phyloP scores from a whole-genome alignment of 2,888 invertebrate species.

The Rhingia campestris region DNA sequence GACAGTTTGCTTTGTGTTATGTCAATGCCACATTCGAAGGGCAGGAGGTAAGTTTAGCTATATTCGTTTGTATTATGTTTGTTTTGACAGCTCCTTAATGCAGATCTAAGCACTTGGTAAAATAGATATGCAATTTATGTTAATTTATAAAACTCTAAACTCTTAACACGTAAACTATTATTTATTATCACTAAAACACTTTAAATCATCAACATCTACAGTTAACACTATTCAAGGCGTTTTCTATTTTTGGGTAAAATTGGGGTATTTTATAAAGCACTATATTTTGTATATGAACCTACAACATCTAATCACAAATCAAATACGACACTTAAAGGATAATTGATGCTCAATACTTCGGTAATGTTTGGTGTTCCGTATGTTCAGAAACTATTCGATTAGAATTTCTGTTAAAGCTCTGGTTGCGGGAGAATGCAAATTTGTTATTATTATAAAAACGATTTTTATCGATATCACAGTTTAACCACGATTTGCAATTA shows the following conservation, averaged over 20 bases:
- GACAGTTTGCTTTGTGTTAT: constrained; percentile 49
- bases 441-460: not conserved
- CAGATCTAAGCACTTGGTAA: constrained; percentile 15
- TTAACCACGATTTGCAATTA: constrained; percentile 25
- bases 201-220: not conserved
- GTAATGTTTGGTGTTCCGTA: constrained; percentile 45
- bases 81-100: constrained; percentile 54
- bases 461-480: constrained; percentile 59
- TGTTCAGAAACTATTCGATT: constrained; percentile 44
- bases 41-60: constrained; percentile 15
- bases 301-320: constrained; percentile 18
- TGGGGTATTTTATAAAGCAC: constrained; percentile 51
- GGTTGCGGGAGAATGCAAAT: constrained; percentile 27
- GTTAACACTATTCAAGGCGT: constrained; percentile 35
- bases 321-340: constrained; percentile 1
- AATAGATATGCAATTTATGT: constrained; percentile 13
- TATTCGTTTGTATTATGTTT: constrained; percentile 37
- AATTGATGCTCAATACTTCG: constrained; percentile 32
- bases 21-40: constrained; percentile 60
- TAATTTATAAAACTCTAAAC: not conserved
- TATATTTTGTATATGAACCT: constrained; percentile 20
- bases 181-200: constrained; percentile 3
- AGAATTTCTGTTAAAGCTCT: constrained; percentile 43
- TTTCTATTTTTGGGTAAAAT: constrained; percentile 21
- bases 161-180: not conserved